These are phyloP conservation scores for Argya squamiceps DNA, from an alignment of 2,797 vertebrate species.

Conservation along the genomic window DNA sequence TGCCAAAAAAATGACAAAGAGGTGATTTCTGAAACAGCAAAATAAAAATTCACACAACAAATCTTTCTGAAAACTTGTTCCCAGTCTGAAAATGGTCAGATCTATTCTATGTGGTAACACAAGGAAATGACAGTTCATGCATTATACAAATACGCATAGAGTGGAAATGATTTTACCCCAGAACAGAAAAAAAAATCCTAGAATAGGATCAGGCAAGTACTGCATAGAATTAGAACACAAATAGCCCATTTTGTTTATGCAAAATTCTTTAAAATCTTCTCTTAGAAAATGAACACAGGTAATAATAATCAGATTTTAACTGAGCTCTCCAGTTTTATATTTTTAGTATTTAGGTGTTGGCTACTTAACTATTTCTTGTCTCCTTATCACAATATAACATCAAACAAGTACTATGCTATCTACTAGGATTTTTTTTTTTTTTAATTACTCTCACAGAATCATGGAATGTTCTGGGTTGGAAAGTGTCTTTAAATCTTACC, in stretches of 20 bases:
- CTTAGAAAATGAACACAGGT: background rate
- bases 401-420: background rate
- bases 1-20: background rate
- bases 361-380: background rate
- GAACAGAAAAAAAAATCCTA: background rate
- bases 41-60: background rate
- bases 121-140: background rate
- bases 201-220: background rate
- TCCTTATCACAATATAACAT: background rate
- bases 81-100: background rate
- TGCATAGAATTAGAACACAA: background rate
- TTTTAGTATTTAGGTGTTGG: background rate
- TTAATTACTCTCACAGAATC: background rate
- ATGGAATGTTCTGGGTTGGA: background rate
- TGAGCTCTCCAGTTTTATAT: background rate
- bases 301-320: background rate
- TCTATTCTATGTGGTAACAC: background rate
- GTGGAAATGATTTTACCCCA: background rate
- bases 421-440: too few relatives aligned
- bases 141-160: background rate
- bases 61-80: background rate
- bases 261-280: background rate
- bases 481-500: background rate
- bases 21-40: background rate
- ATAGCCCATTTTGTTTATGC: background rate